Evolutionary conservation across 53 echinoderm and acorn worm genomes (phyloP).

Genomic region (Stichopus horrens): DNA sequence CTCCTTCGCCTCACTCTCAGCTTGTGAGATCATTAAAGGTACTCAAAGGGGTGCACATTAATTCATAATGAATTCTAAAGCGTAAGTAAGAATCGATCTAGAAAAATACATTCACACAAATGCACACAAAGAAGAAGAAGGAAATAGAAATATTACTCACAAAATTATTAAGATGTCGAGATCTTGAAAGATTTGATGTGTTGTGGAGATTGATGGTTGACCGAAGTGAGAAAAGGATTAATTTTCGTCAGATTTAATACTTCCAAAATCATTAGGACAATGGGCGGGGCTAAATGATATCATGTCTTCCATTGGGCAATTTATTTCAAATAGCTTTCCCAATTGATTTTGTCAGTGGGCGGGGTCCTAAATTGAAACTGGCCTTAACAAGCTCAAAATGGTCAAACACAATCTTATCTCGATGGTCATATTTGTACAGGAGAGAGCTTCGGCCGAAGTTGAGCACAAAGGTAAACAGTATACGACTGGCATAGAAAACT

Average conservation of each 20-base stretch:
- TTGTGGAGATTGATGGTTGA: not conserved
- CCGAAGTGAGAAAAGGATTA: not conserved
- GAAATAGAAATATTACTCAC: not conserved
- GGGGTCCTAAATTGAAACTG: not conserved
- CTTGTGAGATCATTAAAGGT: no score
- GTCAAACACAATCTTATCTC: not conserved
- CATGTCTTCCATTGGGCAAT: not conserved
- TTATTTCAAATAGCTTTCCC: not conserved
- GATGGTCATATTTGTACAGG: not conserved
- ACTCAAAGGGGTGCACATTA: no score
- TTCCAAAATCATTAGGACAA: not conserved
- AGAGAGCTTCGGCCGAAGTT: not conserved
- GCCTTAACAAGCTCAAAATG: not conserved
- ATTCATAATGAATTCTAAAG: no score
- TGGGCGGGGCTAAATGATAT: not conserved
- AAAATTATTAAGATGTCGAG: not conserved
- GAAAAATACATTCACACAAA: no score
- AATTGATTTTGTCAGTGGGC: not conserved
- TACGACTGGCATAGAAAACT: not conserved
- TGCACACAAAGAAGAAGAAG: no score
- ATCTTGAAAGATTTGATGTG: not conserved
- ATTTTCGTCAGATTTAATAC: not conserved
- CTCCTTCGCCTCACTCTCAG: no score
- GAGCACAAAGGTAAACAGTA: not conserved
- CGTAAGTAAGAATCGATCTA: no score